A percentile compares a stretch with the other conserved stretches of the same genome.
Conservation (phyloP, 2,797 vertebrate species). For the Falco berigora region DNA sequence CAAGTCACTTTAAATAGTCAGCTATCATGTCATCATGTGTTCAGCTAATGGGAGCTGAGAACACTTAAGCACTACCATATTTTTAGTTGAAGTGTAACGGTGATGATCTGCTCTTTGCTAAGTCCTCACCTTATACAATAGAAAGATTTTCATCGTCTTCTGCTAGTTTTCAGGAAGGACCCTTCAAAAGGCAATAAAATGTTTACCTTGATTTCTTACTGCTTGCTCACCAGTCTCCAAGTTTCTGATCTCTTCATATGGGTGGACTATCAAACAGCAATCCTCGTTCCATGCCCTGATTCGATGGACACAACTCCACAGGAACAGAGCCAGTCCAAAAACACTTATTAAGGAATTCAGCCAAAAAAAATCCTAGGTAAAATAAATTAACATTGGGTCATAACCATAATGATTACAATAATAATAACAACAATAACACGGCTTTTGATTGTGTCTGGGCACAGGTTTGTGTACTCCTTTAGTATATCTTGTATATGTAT, state of each 20-base stretch:
- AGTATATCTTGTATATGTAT: background rate
- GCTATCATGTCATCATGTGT: background rate
- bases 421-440: background rate
- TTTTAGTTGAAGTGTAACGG: background rate
- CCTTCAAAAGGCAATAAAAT: background rate
- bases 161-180: background rate
- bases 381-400: background rate
- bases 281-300: background rate
- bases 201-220: background rate
- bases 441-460: background rate
- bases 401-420: background rate
- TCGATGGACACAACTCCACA: background rate
- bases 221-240: background rate
- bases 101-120: background rate
- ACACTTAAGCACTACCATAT: background rate
- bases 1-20: background rate
- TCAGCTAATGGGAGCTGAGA: background rate
- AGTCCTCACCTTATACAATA: background rate
- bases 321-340: background rate
- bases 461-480: background rate
- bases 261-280: background rate
- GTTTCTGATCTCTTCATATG: background rate
- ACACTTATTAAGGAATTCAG: background rate
- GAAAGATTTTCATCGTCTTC: background rate
- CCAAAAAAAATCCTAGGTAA: background rate